These are phyloP conservation scores for Drosophila phalerata DNA, from an alignment of 2,888 invertebrate genomes.

Conservation along the genomic window DNA sequence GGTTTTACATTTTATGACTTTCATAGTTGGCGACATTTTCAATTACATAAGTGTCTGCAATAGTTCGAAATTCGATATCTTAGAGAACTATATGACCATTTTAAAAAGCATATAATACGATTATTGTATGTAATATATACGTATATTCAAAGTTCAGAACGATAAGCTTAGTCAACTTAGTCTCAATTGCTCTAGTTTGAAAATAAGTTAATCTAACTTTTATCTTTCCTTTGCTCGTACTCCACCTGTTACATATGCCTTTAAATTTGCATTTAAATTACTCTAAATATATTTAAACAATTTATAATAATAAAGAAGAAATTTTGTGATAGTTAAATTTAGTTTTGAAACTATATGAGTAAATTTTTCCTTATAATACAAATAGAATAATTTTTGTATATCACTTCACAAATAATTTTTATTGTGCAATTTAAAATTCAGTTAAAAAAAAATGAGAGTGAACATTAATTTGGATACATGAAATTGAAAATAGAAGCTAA, in stretches of 20 bases:
- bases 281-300: too few relatives aligned
- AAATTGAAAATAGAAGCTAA: background rate
- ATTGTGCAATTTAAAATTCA: background rate
- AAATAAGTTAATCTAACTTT: too few relatives aligned
- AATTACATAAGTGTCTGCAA: conserved; percentile 43
- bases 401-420: background rate
- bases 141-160: too few relatives aligned
- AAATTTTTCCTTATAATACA: too few relatives aligned
- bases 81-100: background rate
- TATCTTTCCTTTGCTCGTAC: too few relatives aligned
- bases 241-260: too few relatives aligned
- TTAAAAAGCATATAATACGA: background rate
- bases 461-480: background rate
- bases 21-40: conserved; percentile 46
- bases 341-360: too few relatives aligned
- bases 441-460: background rate
- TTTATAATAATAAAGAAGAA: too few relatives aligned
- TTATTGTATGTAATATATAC: background rate
- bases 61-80: background rate
- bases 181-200: too few relatives aligned
- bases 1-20: conserved; percentile 53
- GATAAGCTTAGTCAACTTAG: background rate
- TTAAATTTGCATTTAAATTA: too few relatives aligned
- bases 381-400: too few relatives aligned
- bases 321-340: too few relatives aligned